Base-by-base conservation (phyloP, 2,797 vertebrate genomes). In the Luscinia megarhynchos region DNA sequence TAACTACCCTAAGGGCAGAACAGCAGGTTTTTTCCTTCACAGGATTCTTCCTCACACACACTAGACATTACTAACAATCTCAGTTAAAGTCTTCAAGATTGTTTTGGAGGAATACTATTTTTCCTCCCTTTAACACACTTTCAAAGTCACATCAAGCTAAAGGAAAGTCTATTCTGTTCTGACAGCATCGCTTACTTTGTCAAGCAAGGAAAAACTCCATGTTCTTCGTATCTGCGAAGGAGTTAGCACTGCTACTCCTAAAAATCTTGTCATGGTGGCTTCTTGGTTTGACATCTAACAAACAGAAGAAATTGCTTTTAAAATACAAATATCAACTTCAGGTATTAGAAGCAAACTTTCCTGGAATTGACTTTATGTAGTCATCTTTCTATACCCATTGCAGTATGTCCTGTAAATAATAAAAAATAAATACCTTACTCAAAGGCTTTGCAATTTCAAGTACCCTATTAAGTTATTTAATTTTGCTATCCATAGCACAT, bases 401-500 rank as follows among this genome's bases (percentile, higher is more conserved):
- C 67, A 84, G 10, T 50, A 40, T 30, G 41, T 72, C 78, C 72
- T 18, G 38, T 80, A 83, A 91, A 91, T 68, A 63, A 75, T 43
- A 64, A 83, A 70, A 81, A 77, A 32, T 16, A 84, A 81, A 70
- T 32, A 57, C 63, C 63, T 93, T 83, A 94, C 46, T 93, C 84
- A 72, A 48, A 92, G 59, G 61, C 77, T 97, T 84, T 93, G 79
- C 93, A 80, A 89, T 97, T 93, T 78, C 87, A 91, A 96, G 96
- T 96, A 97, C 97, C 97, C 91, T 96, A 92, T 84, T 92, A 97
- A 93, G 82, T 95, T 93, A 89, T 78, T 94, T 97, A 93, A 95
- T 97, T 91, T 96, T 85, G 93, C 95, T 96, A 93, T 97, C 95
- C 96, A 72, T 85, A 97, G 95, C 91, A 97, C 97, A 97, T 97